A percentile compares a stretch with the other conserved stretches of the same genome.
Conservation (phyloP, 2,888 invertebrate species). For the Lycia hirtaria region DNA sequence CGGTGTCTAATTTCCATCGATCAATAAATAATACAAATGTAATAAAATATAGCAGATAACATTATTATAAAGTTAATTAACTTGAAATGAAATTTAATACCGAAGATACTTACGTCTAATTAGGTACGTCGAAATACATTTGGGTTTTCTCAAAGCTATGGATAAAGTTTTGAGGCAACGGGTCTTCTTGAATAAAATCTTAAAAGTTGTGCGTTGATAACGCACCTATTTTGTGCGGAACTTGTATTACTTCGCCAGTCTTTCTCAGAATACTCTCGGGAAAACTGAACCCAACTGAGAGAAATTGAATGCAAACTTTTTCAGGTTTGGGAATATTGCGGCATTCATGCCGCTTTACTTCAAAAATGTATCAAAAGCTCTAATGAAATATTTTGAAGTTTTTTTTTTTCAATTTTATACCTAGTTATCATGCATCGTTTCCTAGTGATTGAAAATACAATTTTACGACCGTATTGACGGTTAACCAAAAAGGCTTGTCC, state of each 20-base stretch:
- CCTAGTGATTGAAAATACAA: slow-evolving; percentile 13
- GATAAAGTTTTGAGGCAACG: slow-evolving; percentile 65
- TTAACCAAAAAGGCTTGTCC: slow-evolving; percentile 15
- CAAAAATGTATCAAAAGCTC: background rate
- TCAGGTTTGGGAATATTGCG: slow-evolving; percentile 28
- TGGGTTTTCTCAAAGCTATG: slow-evolving; percentile 51
- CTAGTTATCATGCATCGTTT: slow-evolving; percentile 4
- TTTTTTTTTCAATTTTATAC: slow-evolving; percentile 1
- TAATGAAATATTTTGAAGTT: slow-evolving; percentile 1
- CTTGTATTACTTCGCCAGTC: slow-evolving; percentile 52
- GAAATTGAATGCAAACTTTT: slow-evolving; percentile 42
- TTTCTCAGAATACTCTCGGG: slow-evolving; percentile 36
- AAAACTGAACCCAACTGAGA: slow-evolving; percentile 31
- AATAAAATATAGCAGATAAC: slow-evolving; percentile 11
- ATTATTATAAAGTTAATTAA: slow-evolving; percentile 20
- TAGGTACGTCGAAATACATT: slow-evolving; percentile 32
- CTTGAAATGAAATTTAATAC: slow-evolving; percentile 16
- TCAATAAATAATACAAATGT: slow-evolving; percentile 17
- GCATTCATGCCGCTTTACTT: slow-evolving; percentile 6
- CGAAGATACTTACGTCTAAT: slow-evolving; percentile 14
- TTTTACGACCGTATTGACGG: slow-evolving; percentile 11
- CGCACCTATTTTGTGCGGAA: slow-evolving; percentile 60
- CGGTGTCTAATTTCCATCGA: slow-evolving; percentile 3
- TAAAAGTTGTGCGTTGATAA: slow-evolving; percentile 77
- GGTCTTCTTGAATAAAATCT: slow-evolving; percentile 72